Evolutionary conservation across 2,113 vertebrate species (phyloP).

Genomic region (Perognathus longimembris): DNA sequence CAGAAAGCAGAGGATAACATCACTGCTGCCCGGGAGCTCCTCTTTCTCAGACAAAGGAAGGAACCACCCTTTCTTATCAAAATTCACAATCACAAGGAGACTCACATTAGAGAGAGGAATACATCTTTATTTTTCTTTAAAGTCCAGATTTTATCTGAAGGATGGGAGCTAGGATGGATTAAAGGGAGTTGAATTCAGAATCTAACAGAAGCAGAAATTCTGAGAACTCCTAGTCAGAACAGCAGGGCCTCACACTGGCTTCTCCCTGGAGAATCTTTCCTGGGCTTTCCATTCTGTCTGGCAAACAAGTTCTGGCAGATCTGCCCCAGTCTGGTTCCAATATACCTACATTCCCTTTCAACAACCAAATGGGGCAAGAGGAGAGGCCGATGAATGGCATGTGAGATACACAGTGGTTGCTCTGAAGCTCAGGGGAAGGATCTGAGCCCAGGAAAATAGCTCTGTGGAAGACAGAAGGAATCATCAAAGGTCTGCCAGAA

Average conservation of each 20-base stretch:
- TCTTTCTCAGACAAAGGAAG: background rate
- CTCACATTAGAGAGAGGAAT: background rate
- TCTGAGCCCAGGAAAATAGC: background rate
- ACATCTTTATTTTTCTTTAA: conserved; percentile 41
- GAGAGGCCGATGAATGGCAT: background rate
- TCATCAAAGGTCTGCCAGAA: background rate
- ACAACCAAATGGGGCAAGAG: background rate
- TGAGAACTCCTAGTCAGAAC: background rate
- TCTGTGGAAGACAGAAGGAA: background rate
- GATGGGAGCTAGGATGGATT: background rate
- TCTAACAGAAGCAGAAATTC: background rate
- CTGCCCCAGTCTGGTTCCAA: background rate
- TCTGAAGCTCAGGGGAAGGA: background rate
- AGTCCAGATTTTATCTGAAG: background rate
- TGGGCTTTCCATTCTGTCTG: background rate
- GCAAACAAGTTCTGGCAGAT: background rate
- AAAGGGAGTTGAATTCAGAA: background rate
- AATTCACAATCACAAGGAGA: background rate
- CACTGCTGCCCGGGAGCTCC: no score
- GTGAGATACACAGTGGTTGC: background rate
- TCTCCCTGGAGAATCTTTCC: background rate
- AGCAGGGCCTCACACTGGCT: background rate
- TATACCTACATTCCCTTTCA: background rate
- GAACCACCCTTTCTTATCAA: background rate
- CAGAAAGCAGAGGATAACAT: background rate